These are phyloP conservation scores for Trachemys scripta DNA, from an alignment of 2,113 vertebrate genomes.

Conservation along the genomic window DNA sequence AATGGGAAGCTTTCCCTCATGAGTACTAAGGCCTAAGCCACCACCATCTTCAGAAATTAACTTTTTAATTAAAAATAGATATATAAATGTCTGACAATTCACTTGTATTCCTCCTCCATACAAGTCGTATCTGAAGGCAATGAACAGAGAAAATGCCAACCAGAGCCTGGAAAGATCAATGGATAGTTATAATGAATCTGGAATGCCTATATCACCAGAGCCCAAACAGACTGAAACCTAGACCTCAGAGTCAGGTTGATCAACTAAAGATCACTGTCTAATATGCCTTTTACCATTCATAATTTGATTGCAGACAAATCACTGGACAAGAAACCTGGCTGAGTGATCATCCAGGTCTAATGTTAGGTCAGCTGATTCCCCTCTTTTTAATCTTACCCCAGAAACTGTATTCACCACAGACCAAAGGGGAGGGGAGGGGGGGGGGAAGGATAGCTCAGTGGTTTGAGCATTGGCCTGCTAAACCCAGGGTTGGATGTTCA, in stretches of 20 bases:
- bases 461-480: too few species aligned
- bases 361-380: not conserved
- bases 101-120: not conserved
- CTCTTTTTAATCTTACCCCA: not conserved
- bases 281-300: not conserved
- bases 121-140: not conserved
- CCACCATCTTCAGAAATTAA: not conserved
- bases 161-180: not conserved
- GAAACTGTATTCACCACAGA: not conserved
- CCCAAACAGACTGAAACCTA: not conserved
- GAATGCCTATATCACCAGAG: not conserved
- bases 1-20: not conserved
- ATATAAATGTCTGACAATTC: not conserved
- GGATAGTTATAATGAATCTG: not conserved
- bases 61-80: not conserved
- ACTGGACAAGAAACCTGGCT: not conserved
- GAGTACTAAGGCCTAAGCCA: not conserved
- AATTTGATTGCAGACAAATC: not conserved
- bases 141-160: not conserved
- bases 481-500: too few species aligned
- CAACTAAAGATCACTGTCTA: not conserved
- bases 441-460: too few species aligned
- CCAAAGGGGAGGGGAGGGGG: not conserved
- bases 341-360: not conserved
- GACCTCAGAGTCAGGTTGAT: not conserved